Evolutionary conservation across 1,140 invertebrate species (phyloP), one percentile per base, ranked within the genome.

Genomic region (Leucophenga varia): DNA sequence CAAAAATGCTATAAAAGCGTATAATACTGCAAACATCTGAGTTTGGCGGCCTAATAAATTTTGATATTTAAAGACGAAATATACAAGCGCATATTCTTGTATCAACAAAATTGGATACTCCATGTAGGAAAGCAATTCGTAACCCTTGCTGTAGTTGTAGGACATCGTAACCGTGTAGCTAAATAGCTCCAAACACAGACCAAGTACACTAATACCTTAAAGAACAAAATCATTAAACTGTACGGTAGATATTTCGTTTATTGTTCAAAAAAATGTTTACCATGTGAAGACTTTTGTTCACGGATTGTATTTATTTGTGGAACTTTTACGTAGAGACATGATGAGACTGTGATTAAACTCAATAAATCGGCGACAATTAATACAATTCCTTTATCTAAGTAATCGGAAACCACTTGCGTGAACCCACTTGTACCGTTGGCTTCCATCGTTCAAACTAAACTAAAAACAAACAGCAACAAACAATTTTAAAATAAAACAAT

Each of bases 131-230:
- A 87, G 59, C 4, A 86, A 49, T 4, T 84, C 77, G 71, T 87
- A 86, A 19, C 77, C 77, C 71, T 83, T 85, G 7, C 76, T 77
- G 59, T 79, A 86, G 60, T 86, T 87, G 55, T 87, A 87, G 49
- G 80, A 81, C 39, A 83, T 79, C 78, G 82, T 85, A 43, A 86
- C 79, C 14, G 83, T 83, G 47, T 86, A 86, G 61, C 85, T 86
- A 80, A 83, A 59, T 52, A 75, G 49, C 58, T 74, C 72, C 37
- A 74, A 36, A 38, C 68, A 72, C 10, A 74, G 38, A 17, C 69
- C 68, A 18, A 71, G 19, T 0, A 71, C 58, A 48, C 64, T 68
- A 3, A 69, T 72, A 16, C 67, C 61, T 68, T 28, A 39, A 43
- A 20, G 6, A 34, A 39, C 18, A 36, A 18, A 41, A 19, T 22